Conservation (phyloP, 2,888 invertebrate species). For the Myopa tessellatipennis region DNA sequence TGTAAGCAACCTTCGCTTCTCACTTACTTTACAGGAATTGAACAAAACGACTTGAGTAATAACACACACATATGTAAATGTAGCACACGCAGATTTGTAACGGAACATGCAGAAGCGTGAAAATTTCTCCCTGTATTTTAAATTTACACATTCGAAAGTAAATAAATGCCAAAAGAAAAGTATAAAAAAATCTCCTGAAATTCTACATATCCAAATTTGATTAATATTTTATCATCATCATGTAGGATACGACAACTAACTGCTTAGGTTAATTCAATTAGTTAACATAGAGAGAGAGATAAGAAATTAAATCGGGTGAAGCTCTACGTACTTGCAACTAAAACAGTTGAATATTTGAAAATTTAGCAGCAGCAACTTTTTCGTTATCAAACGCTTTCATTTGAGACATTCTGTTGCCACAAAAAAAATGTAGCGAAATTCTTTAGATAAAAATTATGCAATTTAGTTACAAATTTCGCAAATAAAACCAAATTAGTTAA, state of each 20-base stretch:
- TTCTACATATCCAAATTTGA: slow-evolving; percentile 64
- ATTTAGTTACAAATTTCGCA: slow-evolving; percentile 50
- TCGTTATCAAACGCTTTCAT: background rate
- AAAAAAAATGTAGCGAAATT: slow-evolving; percentile 40
- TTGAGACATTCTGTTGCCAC: slow-evolving; percentile 6
- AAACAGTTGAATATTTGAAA: background rate
- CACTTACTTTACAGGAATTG: slow-evolving; percentile 56
- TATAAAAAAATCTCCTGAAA: slow-evolving; percentile 54
- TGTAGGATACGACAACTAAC: slow-evolving; percentile 22
- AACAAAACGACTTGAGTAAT: slow-evolving; percentile 56
- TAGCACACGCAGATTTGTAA: slow-evolving; percentile 24
- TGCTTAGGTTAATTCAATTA: slow-evolving; percentile 35
- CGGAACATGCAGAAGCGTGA: background rate
- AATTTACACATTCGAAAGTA: slow-evolving; percentile 5
- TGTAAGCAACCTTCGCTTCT: slow-evolving; percentile 1
- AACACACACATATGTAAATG: background rate
- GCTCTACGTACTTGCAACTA: background rate
- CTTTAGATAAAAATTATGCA: slow-evolving; percentile 48
- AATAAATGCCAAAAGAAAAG: slow-evolving; percentile 43
- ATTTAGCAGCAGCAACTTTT: background rate
- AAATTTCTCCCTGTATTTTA: slow-evolving; percentile 44
- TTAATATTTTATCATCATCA: slow-evolving; percentile 41
- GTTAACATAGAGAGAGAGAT: background rate
- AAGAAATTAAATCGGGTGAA: slow-evolving; percentile 11
- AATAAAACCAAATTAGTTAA: slow-evolving; percentile 30